Evolutionary conservation across 2,888 invertebrate genomes (phyloP).

Genomic region (Beris morrisii): DNA sequence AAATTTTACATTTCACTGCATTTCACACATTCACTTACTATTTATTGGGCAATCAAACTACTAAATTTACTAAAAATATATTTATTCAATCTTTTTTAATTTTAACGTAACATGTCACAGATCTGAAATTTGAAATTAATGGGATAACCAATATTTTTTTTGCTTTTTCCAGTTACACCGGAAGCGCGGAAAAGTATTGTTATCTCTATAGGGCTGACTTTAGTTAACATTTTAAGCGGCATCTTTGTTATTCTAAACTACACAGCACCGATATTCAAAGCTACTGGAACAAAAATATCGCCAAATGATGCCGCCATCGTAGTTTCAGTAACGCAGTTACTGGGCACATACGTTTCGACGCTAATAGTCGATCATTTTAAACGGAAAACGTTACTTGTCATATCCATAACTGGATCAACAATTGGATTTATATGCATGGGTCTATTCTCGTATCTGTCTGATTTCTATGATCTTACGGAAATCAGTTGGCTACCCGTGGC

Average conservation of each 20-base stretch:
- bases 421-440: slow-evolving; percentile 33
- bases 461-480: slow-evolving; percentile 29
- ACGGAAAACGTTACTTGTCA: slow-evolving; percentile 35
- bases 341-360: slow-evolving; percentile 38
- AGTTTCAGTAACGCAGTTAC: slow-evolving; percentile 36
- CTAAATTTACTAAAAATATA: too few species aligned
- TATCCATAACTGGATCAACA: slow-evolving; percentile 33
- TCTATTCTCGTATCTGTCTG: slow-evolving; percentile 23
- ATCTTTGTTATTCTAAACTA: slow-evolving; percentile 38
- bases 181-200: slow-evolving; percentile 25
- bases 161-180: slow-evolving; percentile 27
- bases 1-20: too few species aligned
- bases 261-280: slow-evolving; percentile 38
- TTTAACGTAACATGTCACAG: too few species aligned
- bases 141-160: too few species aligned
- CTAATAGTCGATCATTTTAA: slow-evolving; percentile 37
- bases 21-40: too few species aligned
- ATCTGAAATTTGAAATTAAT: too few species aligned
- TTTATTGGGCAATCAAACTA: too few species aligned
- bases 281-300: slow-evolving; percentile 35
- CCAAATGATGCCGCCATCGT: slow-evolving; percentile 39
- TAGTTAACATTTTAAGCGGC: slow-evolving; percentile 37
- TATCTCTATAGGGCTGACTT: slow-evolving; percentile 34
- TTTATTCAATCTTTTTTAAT: too few species aligned
- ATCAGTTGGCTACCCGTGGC: slow-evolving; percentile 40